These are phyloP conservation scores for Podarcis lilfordi DNA, from an alignment of 2,797 vertebrate genomes.

Conservation along the genomic window DNA sequence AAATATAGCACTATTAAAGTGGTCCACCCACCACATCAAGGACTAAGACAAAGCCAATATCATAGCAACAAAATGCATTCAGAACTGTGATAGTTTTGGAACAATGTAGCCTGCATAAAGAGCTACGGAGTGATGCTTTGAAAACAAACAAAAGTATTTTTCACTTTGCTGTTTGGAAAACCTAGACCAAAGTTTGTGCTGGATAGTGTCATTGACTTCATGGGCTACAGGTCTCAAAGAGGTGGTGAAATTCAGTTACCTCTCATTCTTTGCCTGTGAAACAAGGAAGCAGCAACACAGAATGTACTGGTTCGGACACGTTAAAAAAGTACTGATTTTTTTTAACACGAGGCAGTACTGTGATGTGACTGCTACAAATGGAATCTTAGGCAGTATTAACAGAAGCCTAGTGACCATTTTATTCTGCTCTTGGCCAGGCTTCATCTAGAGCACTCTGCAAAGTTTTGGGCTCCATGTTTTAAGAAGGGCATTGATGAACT, in stretches of 20 bases:
- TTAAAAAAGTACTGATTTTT: not conserved
- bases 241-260: not conserved
- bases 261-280: not conserved
- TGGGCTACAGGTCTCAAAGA: not conserved
- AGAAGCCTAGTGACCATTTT: too few species aligned
- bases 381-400: too few species aligned
- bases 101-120: not conserved
- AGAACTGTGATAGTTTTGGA: not conserved
- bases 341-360: too few species aligned
- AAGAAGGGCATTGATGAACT: too few species aligned
- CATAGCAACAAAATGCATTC: slow-evolving; percentile 2
- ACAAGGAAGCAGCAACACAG: not conserved
- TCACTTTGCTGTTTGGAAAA: not conserved
- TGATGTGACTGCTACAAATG: too few species aligned
- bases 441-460: too few species aligned
- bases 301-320: not conserved
- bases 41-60: not conserved
- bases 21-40: not conserved
- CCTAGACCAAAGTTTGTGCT: not conserved
- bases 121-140: too few species aligned
- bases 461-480: too few species aligned
- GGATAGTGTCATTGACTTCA: not conserved
- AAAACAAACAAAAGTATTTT: not conserved
- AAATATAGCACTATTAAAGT: rapidly evolving
- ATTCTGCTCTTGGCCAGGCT: too few species aligned